Conservation (phyloP, 2,888 invertebrate genomes). For the Hecatera dysodea region DNA sequence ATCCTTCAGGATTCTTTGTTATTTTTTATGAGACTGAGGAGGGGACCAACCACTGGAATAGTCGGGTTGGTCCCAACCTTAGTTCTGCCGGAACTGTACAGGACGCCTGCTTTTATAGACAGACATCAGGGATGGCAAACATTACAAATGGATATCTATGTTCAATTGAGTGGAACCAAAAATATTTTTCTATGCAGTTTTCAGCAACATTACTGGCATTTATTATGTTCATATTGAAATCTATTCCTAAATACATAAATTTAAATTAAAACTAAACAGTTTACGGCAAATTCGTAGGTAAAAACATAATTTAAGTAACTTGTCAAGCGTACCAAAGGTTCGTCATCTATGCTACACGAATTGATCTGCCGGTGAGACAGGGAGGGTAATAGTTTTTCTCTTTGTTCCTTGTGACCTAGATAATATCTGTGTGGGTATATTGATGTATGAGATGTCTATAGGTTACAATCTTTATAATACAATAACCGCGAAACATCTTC, state of each 20-base stretch:
- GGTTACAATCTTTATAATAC: not conserved
- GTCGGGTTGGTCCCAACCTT: not conserved
- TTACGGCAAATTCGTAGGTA: not conserved
- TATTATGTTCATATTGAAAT: no score
- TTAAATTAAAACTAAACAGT: not conserved
- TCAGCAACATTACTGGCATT: not conserved
- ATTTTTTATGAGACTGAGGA: not conserved
- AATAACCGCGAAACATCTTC: no score
- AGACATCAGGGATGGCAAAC: not conserved
- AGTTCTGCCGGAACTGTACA: not conserved
- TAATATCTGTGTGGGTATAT: not conserved
- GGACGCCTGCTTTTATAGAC: not conserved
- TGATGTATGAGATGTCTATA: not conserved
- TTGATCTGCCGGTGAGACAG: not conserved
- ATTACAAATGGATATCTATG: not conserved
- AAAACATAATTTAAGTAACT: not conserved
- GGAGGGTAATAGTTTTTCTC: not conserved
- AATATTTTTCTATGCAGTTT: not conserved
- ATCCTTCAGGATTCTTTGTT: no score
- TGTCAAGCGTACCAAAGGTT: not conserved
- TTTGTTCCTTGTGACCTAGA: not conserved
- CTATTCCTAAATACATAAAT: not conserved
- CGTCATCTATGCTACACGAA: not conserved
- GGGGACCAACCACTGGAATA: not conserved
- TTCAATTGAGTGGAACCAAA: not conserved